Percentiles rank a stretch among this genome's conserved stretches.
Evolutionary conservation across 1,140 invertebrate species (phyloP).

Genomic region (Papilio polyxenes): DNA sequence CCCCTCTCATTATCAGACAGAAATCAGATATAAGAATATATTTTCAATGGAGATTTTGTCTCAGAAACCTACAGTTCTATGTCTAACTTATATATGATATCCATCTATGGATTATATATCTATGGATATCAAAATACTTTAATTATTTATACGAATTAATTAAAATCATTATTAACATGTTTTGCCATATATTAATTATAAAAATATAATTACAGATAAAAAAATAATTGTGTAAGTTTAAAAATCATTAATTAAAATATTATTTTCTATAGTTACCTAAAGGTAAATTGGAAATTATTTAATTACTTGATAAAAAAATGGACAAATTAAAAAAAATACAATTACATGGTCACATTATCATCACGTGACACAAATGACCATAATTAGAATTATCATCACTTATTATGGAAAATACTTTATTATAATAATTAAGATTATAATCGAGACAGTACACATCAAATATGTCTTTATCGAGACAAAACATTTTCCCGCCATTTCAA

Average conservation of each 20-base stretch:
- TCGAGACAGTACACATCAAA: not conserved
- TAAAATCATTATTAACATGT: no score
- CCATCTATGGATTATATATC: no score
- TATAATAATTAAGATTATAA: not conserved
- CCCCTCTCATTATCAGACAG: no score
- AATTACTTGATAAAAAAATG: not conserved
- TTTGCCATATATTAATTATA: no score
- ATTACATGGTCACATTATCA: not conserved
- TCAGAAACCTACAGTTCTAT: no score
- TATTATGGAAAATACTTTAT: not conserved
- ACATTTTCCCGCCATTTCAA: constrained; percentile 8
- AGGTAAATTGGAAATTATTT: not conserved
- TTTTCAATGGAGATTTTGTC: no score
- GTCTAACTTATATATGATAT: no score
- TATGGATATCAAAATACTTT: no score
- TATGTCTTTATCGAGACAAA: not conserved
- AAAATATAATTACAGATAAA: not conserved
- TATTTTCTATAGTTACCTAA: not conserved
- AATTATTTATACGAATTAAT: no score
- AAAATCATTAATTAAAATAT: constrained; percentile 12
- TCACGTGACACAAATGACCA: not conserved
- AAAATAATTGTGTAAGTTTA: not conserved
- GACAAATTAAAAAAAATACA: not conserved
- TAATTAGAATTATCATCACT: not conserved
- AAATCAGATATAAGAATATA: no score